Evolutionary conservation across 2,113 vertebrate genomes (phyloP), one percentile per base, ranked within the genome.

Genomic region (Anser cygnoides): DNA sequence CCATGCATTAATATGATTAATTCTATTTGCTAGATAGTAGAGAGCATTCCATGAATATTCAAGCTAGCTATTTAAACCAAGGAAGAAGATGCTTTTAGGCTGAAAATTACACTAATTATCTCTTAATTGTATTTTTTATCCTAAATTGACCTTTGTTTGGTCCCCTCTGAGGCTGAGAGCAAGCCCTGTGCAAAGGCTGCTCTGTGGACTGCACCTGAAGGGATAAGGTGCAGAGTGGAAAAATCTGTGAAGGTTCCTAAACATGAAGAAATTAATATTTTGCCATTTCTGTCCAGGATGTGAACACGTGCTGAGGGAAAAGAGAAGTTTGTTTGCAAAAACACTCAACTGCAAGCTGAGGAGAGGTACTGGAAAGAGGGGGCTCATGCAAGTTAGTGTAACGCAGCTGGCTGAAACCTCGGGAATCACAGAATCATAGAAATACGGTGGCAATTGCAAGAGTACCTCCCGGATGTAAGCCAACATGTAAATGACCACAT

Each of bases 31-130:
- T 67, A 65, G 88, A 21, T 12, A 57, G 90, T 55, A 33, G 35
- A 87, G 88, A 90, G 70, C 84, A 70, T 82, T 87, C 78, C 29
- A 70, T 97, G 94, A 96, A 84, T 95, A 93, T 97, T 89, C 95
- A 95, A 52, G 18, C 33, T 84, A 16, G 54, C 91, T 54, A 85
- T 90, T 59, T 31, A 52, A 78, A 71, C 52, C 33, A 44, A 13
- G 46, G 61, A 70, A 25, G 28, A 54, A 39, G 67, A 66, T 75
- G 75, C 41, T 96, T 90, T 90, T 82, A 84, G 77, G 89, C 70
- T 33, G 70, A 65, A 92, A 90, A 91, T 37, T 55, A 87, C 62
- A 37, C 62, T 61, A 35, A n/a, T 79, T 35, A 3, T 70, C 74
- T 84, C 66, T 75, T 72, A 90, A 86, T 96, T 92, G 72, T 58